A percentile compares a stretch with the other conserved stretches of the same genome.
Conservation (phyloP, 2,113 vertebrate species). For the Pseudolaguvia tuberculata region DNA sequence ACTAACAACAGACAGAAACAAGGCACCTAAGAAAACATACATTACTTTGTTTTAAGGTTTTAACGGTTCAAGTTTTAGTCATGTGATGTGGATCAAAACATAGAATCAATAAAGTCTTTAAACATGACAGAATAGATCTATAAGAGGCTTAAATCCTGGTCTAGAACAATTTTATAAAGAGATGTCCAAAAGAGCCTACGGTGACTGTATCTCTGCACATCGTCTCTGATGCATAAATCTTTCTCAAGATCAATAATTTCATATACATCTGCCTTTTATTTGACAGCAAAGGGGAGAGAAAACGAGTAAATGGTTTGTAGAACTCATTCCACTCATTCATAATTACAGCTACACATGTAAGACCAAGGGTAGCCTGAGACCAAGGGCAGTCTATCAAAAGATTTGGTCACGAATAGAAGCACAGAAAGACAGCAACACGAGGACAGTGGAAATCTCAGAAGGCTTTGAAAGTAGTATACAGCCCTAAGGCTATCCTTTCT, state of each 20-base stretch:
- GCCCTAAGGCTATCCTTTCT: constrained; percentile 51
- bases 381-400: constrained; percentile 51
- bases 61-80: constrained; percentile 11
- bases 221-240: background rate
- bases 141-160: background rate
- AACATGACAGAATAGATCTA: constrained; percentile 8
- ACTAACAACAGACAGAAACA: constrained; percentile 23
- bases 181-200: background rate
- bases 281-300: constrained; percentile 4
- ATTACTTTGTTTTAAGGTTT: background rate
- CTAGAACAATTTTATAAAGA: background rate
- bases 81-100: background rate
- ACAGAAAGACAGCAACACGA: constrained; percentile 38
- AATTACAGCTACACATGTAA: constrained; percentile 52
- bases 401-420: constrained; percentile 28
- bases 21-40: constrained; percentile 17
- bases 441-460: constrained; percentile 45
- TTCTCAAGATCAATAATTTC: constrained; percentile 17
- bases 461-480: constrained; percentile 43
- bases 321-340: constrained; percentile 47
- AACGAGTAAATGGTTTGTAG: constrained; percentile 18
- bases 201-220: background rate
- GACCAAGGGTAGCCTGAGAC: constrained; percentile 52
- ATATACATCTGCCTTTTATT: background rate
- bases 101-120: constrained; percentile 2